Evolutionary conservation across 2,113 vertebrate genomes (phyloP).

Genomic region (Porphyrio hochstetteri): DNA sequence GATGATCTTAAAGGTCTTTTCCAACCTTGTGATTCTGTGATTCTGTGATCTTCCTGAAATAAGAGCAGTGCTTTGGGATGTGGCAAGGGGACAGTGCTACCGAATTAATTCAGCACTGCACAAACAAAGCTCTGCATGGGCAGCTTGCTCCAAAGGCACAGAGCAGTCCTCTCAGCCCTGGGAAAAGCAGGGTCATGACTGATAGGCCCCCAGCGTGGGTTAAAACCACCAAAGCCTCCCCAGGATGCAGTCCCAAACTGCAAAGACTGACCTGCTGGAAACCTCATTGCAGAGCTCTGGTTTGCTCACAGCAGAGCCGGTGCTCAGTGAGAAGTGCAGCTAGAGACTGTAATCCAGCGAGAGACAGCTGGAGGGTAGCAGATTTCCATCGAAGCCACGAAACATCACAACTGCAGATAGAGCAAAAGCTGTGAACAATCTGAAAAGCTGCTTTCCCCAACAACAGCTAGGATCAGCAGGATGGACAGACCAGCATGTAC

Average conservation of each 20-base stretch:
- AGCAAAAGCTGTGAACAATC: background rate
- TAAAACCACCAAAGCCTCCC: background rate
- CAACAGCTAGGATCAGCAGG: background rate
- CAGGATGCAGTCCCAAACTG: background rate
- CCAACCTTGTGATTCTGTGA: no score
- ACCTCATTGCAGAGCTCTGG: background rate
- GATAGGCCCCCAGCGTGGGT: fast-evolving
- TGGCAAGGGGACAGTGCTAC: background rate
- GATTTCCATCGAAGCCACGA: conserved; percentile 9
- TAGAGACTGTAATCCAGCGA: background rate
- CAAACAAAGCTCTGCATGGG: background rate
- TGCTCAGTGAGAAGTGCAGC: background rate
- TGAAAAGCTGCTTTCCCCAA: background rate
- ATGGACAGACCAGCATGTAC: background rate
- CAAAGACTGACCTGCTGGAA: background rate
- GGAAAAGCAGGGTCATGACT: background rate
- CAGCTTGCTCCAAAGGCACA: background rate
- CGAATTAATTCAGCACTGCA: background rate
- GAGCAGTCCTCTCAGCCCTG: background rate
- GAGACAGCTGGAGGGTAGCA: conserved; percentile 63
- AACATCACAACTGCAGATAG: background rate
- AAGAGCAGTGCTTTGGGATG: background rate
- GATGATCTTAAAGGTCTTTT: no score
- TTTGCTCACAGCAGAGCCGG: background rate
- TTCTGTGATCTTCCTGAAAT: background rate